A percentile compares a stretch with the other conserved stretches of the same genome.
These are phyloP conservation scores for Catharus bicknelli DNA, from an alignment of 2,113 vertebrate genomes.

Conservation along the genomic window DNA sequence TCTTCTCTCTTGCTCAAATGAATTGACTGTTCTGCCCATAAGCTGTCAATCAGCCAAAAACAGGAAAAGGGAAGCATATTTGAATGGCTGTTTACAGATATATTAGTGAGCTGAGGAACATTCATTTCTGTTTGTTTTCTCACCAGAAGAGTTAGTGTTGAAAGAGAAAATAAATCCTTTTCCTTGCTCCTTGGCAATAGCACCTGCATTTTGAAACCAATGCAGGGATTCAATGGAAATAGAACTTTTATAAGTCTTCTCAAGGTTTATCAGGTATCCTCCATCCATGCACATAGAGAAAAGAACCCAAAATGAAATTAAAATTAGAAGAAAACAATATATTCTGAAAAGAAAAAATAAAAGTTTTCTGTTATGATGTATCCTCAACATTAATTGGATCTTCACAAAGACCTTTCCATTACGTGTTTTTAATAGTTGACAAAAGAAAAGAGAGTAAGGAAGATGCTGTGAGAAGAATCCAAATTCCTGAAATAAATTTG, in stretches of 20 bases:
- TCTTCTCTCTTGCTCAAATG: not conserved
- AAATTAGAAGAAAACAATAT: not conserved
- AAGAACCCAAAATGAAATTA: not conserved
- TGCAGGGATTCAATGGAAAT: not conserved
- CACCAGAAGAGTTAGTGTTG: not conserved
- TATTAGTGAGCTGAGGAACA: not conserved
- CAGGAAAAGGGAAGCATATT: not conserved
- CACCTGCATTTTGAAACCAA: not conserved
- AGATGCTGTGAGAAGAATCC: not conserved
- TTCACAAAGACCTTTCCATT: not conserved
- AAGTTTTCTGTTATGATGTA: not conserved
- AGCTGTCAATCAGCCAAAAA: not conserved
- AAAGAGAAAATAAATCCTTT: not conserved
- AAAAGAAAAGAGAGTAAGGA: not conserved
- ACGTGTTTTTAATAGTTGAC: not conserved
- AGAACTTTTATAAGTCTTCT: not conserved
- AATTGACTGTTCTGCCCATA: not conserved
- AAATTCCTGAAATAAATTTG: not conserved
- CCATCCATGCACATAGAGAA: not conserved
- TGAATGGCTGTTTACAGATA: not conserved
- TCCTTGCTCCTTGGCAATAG: not conserved
- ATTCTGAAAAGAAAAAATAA: not conserved
- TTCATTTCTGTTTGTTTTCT: not conserved
- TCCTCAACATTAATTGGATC: not conserved
- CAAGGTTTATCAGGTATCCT: not conserved